Evolutionary conservation across 2,113 vertebrate species (phyloP).

Genomic region (Neolamprologus kungweensis): DNA sequence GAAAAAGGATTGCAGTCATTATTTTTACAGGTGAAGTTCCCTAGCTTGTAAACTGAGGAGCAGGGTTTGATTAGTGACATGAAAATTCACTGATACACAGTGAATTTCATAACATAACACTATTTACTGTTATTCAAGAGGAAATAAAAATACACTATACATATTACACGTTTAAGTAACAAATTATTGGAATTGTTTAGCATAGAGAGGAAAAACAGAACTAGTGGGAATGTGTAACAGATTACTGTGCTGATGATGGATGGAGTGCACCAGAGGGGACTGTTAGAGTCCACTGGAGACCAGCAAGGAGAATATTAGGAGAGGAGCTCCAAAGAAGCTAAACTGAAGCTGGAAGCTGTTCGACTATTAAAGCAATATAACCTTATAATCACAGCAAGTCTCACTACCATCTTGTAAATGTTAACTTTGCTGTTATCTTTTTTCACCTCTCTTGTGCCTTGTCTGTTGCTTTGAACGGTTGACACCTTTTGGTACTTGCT

Average conservation of each 20-base stretch:
- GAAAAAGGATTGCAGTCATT: background rate
- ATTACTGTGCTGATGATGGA: background rate
- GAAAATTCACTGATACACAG: background rate
- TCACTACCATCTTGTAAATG: background rate
- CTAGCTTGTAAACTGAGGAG: background rate
- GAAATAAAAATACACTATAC: background rate
- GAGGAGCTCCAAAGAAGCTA: background rate
- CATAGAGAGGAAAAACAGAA: background rate
- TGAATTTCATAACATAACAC: background rate
- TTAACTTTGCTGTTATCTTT: background rate
- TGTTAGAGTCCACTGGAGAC: background rate
- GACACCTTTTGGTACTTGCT: background rate
- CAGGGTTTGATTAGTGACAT: background rate
- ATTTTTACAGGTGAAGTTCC: background rate
- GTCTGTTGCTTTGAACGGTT: background rate
- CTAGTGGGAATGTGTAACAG: background rate
- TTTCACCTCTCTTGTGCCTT: background rate
- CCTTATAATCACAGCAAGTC: background rate
- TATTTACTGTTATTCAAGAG: background rate
- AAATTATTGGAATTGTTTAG: background rate
- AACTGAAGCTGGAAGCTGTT: background rate
- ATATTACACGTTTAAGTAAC: background rate
- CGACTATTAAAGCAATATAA: background rate
- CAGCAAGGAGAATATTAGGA: background rate
- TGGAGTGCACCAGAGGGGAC: background rate